A percentile compares a stretch with the other conserved stretches of the same genome.
These are phyloP conservation scores for Physocephala rufipes DNA, from an alignment of 2,888 invertebrate species.

Conservation along the genomic window DNA sequence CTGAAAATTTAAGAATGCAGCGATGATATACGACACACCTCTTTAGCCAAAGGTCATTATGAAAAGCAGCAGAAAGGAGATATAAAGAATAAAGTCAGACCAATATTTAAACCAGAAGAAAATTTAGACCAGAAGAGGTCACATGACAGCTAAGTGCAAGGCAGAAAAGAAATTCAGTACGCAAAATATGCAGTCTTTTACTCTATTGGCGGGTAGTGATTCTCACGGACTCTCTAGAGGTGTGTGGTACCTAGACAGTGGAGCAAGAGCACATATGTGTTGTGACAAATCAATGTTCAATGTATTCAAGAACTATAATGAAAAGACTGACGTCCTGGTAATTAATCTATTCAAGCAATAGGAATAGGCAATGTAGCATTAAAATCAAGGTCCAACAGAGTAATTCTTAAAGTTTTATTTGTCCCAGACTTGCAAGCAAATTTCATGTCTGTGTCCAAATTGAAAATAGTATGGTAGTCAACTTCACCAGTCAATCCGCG, in stretches of 20 bases:
- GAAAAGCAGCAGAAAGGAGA: constrained; percentile 27
- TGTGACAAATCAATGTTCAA: constrained; percentile 37
- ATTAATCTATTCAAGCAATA: constrained; percentile 23
- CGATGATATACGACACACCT: background rate
- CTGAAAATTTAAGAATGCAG: constrained; percentile 37
- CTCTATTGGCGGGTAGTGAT: constrained; percentile 5
- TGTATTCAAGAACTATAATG: constrained; percentile 26
- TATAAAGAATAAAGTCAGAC: too few relatives aligned
- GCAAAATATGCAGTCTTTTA: constrained; percentile 30
- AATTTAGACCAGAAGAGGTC: constrained; percentile 35
- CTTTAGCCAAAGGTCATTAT: background rate
- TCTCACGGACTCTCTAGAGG: too few relatives aligned
- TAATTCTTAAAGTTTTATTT: constrained; percentile 41
- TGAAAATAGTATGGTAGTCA: constrained; percentile 33
- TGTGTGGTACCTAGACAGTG: constrained; percentile 43
- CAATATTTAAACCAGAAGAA: too few relatives aligned
- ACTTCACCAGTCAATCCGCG: constrained; percentile 29
- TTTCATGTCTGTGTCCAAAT: constrained; percentile 37
- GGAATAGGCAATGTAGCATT: constrained; percentile 21
- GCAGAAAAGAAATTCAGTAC: constrained; percentile 33
- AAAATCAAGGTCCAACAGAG: constrained; percentile 14
- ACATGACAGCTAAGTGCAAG: constrained; percentile 17
- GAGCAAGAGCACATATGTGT: constrained; percentile 40
- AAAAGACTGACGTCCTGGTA: constrained; percentile 26
- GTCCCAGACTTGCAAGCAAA: too few relatives aligned